Conservation (phyloP, 2,113 vertebrate genomes). For the Pseudonaja textilis region DNA sequence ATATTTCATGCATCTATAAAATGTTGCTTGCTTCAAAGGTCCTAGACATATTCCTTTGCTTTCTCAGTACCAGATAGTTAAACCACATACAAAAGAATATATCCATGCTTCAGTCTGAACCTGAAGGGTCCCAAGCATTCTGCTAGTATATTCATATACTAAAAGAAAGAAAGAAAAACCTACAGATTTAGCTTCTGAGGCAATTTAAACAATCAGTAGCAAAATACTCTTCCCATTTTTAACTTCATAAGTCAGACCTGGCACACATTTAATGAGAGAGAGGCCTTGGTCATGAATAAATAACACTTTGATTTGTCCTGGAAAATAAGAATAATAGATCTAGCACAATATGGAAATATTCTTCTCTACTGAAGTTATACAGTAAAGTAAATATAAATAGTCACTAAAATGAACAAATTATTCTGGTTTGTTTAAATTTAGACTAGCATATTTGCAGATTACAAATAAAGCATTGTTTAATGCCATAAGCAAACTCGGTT, state of each 20-base stretch:
- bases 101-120: constrained; percentile 60
- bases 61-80: constrained; percentile 68
- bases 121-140: constrained; percentile 50
- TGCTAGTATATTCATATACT: constrained; percentile 66
- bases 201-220: constrained; percentile 54
- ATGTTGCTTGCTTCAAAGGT: constrained; percentile 66
- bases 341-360: background rate
- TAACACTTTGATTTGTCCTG: background rate
- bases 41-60: constrained; percentile 67
- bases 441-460: background rate
- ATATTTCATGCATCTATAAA: constrained; percentile 70
- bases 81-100: constrained; percentile 61
- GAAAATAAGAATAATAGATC: background rate
- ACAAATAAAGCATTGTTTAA: background rate
- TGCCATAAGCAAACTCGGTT: background rate
- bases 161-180: constrained; percentile 44
- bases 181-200: constrained; percentile 48
- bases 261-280: constrained; percentile 10
- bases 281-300: constrained; percentile 15
- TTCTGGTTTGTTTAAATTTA: background rate
- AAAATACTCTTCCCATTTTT: constrained; percentile 47
- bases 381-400: background rate
- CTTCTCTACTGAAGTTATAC: background rate
- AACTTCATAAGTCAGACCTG: background rate
- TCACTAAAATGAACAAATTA: background rate